Evolutionary conservation across 2,113 vertebrate genomes (phyloP).

Genomic region (Dipodomys spectabilis): DNA sequence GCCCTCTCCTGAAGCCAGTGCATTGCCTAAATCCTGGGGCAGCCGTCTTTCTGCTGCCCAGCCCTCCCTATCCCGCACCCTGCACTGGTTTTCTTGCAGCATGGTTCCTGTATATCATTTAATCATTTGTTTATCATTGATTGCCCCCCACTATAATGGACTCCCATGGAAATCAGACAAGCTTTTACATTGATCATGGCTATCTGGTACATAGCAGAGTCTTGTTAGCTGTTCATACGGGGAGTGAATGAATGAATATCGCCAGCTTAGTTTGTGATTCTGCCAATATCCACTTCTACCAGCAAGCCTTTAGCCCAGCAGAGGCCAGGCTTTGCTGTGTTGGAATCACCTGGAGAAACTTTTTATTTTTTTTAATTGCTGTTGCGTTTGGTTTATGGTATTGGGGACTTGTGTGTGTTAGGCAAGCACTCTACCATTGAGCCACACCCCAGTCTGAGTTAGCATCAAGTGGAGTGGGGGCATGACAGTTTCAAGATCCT

Average conservation of each 20-base stretch:
- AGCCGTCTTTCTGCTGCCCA: not conserved
- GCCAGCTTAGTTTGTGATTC: not conserved
- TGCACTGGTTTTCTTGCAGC: not conserved
- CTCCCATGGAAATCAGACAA: rapidly evolving
- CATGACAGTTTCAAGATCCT: not conserved
- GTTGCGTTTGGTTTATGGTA: too few relatives aligned
- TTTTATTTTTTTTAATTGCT: not conserved
- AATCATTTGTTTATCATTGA: not conserved
- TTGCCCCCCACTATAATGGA: not conserved
- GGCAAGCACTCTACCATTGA: not conserved
- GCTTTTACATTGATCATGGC: not conserved
- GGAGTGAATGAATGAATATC: not conserved
- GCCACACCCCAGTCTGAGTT: not conserved
- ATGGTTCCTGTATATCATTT: rapidly evolving
- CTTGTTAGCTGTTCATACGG: not conserved
- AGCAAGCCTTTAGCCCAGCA: not conserved
- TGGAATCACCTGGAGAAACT: not conserved
- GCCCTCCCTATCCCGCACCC: not conserved
- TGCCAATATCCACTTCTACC: not conserved
- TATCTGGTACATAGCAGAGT: not conserved
- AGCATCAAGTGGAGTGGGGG: not conserved
- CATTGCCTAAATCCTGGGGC: not conserved
- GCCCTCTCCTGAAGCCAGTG: not conserved
- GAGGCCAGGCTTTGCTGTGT: not conserved
- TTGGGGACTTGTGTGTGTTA: too few relatives aligned